A percentile compares a stretch with the other conserved stretches of the same genome.
These are phyloP conservation scores for Cerastis rubricosa DNA, from an alignment of 2,888 invertebrate genomes.

Conservation along the genomic window DNA sequence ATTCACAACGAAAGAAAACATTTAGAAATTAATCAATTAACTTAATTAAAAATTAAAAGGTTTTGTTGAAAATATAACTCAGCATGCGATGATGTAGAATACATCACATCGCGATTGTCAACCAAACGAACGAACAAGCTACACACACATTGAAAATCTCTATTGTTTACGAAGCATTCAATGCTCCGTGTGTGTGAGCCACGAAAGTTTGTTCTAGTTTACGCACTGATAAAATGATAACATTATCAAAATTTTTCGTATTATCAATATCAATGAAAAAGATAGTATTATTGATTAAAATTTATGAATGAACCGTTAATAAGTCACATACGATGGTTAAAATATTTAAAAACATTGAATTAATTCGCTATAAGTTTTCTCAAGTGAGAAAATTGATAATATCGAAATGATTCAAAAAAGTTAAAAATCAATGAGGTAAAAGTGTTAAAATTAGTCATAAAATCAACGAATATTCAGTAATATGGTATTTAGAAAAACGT, in stretches of 20 bases:
- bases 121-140: slow-evolving; percentile 89
- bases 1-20: slow-evolving; percentile 89
- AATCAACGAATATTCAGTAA: not conserved
- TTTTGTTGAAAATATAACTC: slow-evolving; percentile 89
- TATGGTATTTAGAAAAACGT: not conserved
- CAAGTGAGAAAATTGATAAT: not conserved
- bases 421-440: not conserved
- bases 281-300: slow-evolving; percentile 27
- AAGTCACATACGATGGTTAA: not conserved
- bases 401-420: not conserved
- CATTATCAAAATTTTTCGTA: slow-evolving; percentile 81
- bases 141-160: slow-evolving; percentile 85
- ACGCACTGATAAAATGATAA: slow-evolving; percentile 88
- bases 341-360: slow-evolving; percentile 13
- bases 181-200: slow-evolving; percentile 79
- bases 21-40: slow-evolving; percentile 89
- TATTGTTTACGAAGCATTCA: slow-evolving; percentile 87
- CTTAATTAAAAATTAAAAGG: slow-evolving; percentile 88
- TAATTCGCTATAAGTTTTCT: not conserved
- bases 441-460: not conserved
- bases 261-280: slow-evolving; percentile 54
- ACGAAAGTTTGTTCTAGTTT: slow-evolving; percentile 83
- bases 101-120: slow-evolving; percentile 91
- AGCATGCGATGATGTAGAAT: slow-evolving; percentile 90
- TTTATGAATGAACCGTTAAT: slow-evolving; percentile 33